A percentile compares a stretch with the other conserved stretches of the same genome.
These are phyloP conservation scores for Bursaphelenchus okinawaensis DNA, from an alignment of 2,888 invertebrate species.

Conservation along the genomic window DNA sequence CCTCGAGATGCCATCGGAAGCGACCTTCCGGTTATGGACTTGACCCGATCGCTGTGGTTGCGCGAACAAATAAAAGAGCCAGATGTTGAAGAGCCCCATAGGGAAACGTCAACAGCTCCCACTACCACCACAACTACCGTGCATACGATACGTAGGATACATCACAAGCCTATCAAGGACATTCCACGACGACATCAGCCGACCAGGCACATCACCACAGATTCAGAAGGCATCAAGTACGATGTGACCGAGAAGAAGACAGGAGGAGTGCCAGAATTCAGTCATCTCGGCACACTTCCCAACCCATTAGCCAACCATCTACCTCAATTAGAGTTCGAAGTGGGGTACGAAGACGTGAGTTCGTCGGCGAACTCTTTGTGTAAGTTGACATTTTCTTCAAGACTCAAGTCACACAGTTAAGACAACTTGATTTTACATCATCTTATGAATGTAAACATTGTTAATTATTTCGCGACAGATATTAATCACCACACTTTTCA, in stretches of 20 bases:
- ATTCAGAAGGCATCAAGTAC: background rate
- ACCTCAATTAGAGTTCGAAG: background rate
- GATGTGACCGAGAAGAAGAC: background rate
- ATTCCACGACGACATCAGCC: background rate
- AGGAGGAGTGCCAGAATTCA: background rate
- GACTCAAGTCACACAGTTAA: too few relatives aligned
- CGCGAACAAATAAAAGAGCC: background rate
- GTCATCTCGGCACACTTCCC: background rate
- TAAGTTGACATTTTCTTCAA: too few relatives aligned
- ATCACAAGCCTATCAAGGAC: background rate
- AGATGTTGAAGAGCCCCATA: background rate
- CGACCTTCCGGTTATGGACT: background rate
- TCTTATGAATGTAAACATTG: too few relatives aligned
- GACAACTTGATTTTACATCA: too few relatives aligned
- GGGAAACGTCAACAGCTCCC: background rate
- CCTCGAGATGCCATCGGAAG: background rate
- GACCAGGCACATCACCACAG: background rate
- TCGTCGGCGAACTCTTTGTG: too few relatives aligned
- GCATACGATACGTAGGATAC: background rate
- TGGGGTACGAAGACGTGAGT: conserved; percentile 4
- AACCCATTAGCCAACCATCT: background rate
- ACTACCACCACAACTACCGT: background rate
- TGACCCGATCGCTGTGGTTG: background rate
- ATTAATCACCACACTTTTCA: too few relatives aligned
- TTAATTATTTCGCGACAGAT: too few relatives aligned